phyloP scores from a whole-genome alignment of 2,113 vertebrate genomes.

The Sciurus niger region DNA sequence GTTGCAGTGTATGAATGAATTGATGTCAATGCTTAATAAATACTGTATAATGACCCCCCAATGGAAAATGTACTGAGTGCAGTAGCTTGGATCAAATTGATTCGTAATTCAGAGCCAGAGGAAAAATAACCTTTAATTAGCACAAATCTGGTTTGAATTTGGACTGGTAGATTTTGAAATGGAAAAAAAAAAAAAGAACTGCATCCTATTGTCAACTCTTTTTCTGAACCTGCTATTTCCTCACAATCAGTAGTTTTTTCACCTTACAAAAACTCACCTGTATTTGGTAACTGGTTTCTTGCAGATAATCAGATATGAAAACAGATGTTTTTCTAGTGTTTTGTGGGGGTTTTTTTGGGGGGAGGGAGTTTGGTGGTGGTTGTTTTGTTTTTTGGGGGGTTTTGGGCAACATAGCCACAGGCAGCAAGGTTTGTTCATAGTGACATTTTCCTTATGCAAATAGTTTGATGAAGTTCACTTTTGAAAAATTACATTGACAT shows the following conservation, averaged over 20 bases:
- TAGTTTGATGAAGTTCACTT: constrained; percentile 71
- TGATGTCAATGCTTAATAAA: neutral
- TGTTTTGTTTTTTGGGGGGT: too few species aligned
- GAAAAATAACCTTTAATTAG: constrained; percentile 36
- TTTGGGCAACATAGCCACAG: constrained; percentile 37
- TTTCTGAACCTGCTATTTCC: constrained; percentile 30
- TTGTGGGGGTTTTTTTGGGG: neutral
- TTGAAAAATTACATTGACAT: constrained; percentile 80
- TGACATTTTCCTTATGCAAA: constrained; percentile 85
- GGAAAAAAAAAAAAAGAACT: neutral
- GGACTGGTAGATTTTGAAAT: constrained; percentile 3
- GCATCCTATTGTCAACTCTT: constrained; percentile 5
- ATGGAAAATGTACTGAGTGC: constrained; percentile 1
- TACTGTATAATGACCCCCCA: neutral
- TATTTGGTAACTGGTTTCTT: constrained; percentile 32
- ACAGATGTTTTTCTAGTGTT: constrained; percentile 69
- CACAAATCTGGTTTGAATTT: constrained; percentile 58
- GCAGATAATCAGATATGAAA: constrained; percentile 71
- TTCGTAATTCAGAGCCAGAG: neutral
- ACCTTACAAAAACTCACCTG: constrained; percentile 8
- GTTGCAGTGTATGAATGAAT: neutral
- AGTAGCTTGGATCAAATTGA: neutral
- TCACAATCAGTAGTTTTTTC: constrained; percentile 12
- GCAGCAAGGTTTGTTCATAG: constrained; percentile 73
- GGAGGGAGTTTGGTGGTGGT: too few species aligned